These are phyloP conservation scores for Sebastes diaconus DNA, from an alignment of 2,797 vertebrate species.

Conservation along the genomic window DNA sequence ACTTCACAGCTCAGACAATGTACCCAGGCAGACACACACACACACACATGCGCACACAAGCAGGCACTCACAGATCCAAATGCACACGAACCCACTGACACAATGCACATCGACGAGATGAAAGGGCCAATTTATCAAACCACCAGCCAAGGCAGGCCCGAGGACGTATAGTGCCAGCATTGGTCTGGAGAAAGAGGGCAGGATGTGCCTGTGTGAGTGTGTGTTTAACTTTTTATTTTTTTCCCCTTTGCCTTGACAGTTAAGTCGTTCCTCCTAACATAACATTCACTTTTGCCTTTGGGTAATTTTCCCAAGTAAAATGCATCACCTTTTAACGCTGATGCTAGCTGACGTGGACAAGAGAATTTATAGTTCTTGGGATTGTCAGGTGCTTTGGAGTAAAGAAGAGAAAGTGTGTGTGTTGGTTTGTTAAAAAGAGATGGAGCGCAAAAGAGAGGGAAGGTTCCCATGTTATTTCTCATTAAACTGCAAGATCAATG, in stretches of 20 bases:
- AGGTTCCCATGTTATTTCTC: slow-evolving; percentile 37
- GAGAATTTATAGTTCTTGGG: slow-evolving; percentile 8
- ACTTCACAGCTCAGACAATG: slow-evolving; percentile 76
- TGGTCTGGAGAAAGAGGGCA: slow-evolving; percentile 63
- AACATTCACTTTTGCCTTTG: slow-evolving; percentile 31
- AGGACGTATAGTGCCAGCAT: slow-evolving; percentile 72
- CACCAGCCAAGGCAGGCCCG: slow-evolving; percentile 69
- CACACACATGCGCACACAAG: slow-evolving; percentile 17
- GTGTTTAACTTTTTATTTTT: slow-evolving; percentile 18
- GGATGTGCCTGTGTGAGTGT: slow-evolving; percentile 44
- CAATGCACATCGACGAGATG: slow-evolving; percentile 78
- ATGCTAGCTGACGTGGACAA: background rate
- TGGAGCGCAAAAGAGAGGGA: slow-evolving; percentile 9
- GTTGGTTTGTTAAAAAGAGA: slow-evolving; percentile 22
- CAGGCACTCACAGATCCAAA: slow-evolving; percentile 39
- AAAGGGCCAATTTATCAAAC: slow-evolving; percentile 82
- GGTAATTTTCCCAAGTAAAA: slow-evolving; percentile 36
- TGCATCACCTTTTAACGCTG: slow-evolving; percentile 17
- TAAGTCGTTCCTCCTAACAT: slow-evolving; percentile 18
- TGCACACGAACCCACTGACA: slow-evolving; percentile 66
- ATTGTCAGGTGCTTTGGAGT: slow-evolving; percentile 32
- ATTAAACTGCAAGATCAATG: slow-evolving; percentile 62
- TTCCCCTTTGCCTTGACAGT: slow-evolving; percentile 13
- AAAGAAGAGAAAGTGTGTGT: slow-evolving; percentile 9
- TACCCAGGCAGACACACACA: slow-evolving; percentile 38